Evolutionary conservation across 1,140 invertebrate genomes (phyloP), one percentile per base, ranked within the genome.

Genomic region (Scaptodrosophila lebanonensis): DNA sequence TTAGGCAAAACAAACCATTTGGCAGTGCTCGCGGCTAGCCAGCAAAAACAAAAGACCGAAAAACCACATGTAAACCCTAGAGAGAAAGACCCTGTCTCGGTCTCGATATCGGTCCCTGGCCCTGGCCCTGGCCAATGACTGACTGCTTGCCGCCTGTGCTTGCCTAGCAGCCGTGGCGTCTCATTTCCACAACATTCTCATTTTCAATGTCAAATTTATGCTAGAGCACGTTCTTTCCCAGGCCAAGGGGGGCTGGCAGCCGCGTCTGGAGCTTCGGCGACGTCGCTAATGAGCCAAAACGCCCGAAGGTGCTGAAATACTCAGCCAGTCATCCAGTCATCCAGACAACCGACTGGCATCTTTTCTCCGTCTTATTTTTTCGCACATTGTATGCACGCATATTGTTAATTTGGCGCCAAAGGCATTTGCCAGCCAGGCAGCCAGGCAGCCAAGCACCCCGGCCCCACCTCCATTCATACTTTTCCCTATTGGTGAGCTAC

Each of bases 121-220:
- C n/a, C n/a, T n/a, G n/a, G n/a, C n/a, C n/a, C n/a, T n/a, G n/a
- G n/a, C n/a, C n/a, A n/a, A n/a, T n/a, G n/a, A n/a, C n/a, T n/a
- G n/a, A n/a, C n/a, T n/a, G n/a, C n/a, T n/a, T n/a, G n/a, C n/a
- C n/a, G n/a, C n/a, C n/a, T n/a, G n/a, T n/a, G n/a, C n/a, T n/a
- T n/a, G n/a, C n/a, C n/a, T n/a, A n/a, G n/a, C n/a, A n/a, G n/a
- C n/a, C n/a, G n/a, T n/a, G n/a, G n/a, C n/a, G n/a, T n/a, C n/a
- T n/a, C n/a, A n/a, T n/a, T n/a, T n/a, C n/a, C n/a, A n/a, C n/a
- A n/a, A n/a, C n/a, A n/a, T n/a, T n/a, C n/a, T n/a, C 45, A 61
- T 82, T 82, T 82, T 75, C 75, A 79, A 79, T 79, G 73, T 79
- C 75, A 70, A 82, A 79, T 79, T 79, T 79, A 79, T 79, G 75